Conservation (phyloP, 2,888 invertebrate genomes). For the Lathronympha strigana region DNA sequence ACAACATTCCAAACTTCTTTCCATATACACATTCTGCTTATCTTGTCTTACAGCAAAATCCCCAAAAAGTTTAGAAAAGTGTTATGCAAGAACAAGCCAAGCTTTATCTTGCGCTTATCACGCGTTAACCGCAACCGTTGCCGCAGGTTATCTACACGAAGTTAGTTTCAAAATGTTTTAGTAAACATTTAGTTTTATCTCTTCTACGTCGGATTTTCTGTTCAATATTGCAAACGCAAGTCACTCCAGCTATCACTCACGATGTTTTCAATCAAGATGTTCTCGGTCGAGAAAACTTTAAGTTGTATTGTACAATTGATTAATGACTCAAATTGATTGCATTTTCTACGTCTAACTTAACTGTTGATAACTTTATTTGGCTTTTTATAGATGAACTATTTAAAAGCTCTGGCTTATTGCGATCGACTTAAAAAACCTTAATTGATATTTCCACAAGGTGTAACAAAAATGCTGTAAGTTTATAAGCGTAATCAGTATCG, state of each 20-base stretch:
- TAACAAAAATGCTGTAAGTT: too few species aligned
- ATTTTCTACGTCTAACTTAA: neutral
- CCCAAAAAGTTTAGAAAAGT: too few species aligned
- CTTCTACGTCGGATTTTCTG: neutral
- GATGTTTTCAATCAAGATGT: conserved; percentile 1
- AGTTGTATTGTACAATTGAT: neutral
- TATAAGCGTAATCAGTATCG: too few species aligned
- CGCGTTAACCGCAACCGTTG: neutral
- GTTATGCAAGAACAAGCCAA: neutral
- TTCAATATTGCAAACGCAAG: neutral
- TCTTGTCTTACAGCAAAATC: too few species aligned
- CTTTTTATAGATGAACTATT: too few species aligned
- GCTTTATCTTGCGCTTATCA: neutral
- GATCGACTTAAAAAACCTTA: neutral
- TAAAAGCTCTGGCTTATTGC: too few species aligned
- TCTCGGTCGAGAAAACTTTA: neutral
- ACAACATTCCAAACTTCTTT: too few species aligned
- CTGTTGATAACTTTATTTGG: neutral
- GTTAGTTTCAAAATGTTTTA: neutral
- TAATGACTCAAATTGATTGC: neutral
- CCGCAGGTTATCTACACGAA: neutral
- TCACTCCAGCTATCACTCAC: conserved; percentile 1
- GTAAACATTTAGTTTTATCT: neutral
- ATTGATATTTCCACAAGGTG: too few species aligned
- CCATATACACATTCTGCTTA: too few species aligned